Evolutionary conservation across 1,140 invertebrate genomes (phyloP), one percentile per base, ranked within the genome.

Genomic region (Penaeus vannamei): DNA sequence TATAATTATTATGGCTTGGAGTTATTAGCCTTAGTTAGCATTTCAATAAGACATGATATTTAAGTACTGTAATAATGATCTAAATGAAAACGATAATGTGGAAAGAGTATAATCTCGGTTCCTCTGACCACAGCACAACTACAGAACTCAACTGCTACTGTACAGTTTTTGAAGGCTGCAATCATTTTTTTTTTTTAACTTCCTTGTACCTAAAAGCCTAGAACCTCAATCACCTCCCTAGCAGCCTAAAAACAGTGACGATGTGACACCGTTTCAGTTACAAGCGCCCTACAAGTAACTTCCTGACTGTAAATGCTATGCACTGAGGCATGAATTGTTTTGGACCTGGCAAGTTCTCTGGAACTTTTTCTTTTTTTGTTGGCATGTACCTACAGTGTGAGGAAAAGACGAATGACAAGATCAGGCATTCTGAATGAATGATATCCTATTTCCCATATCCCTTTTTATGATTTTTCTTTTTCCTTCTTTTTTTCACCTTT

Each of bases 361-460:
- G 36, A 29, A 46, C 29, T 85, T 26, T 72, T 62, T 72, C 12
- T 53, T 53, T 17, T 53, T 53, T 53, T 23, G 59, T 12, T 84
- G 69, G 61, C 83, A 69, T 36, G 62, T 42, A 61, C 83, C 84
- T 76, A 69, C 66, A 85, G 29, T 53, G 59, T 32, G 59, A 23
- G 59, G 26, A 85, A 69, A 72, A 76, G 76, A 69, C 59, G 22
- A 59, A 72, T 85, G 84, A 59, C 84, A 85, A 85, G 84, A 76
- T 85, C 20, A 85, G 59, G 64, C 36, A n/a, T 53, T 72, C 46
- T 42, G 66, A 85, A 7, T 53, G 53, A 10, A 46, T 46, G 53
- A 53, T 53, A 10, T 53, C 53, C 53, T 53, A 53, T 53, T 53
- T 53, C 7, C 53, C 14, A 53, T 53, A 53, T 53, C 53, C 53